A percentile compares a stretch with the other conserved stretches of the same genome.
phyloP scores from a whole-genome alignment of 2,113 vertebrate genomes.

The Cavia aperea region DNA sequence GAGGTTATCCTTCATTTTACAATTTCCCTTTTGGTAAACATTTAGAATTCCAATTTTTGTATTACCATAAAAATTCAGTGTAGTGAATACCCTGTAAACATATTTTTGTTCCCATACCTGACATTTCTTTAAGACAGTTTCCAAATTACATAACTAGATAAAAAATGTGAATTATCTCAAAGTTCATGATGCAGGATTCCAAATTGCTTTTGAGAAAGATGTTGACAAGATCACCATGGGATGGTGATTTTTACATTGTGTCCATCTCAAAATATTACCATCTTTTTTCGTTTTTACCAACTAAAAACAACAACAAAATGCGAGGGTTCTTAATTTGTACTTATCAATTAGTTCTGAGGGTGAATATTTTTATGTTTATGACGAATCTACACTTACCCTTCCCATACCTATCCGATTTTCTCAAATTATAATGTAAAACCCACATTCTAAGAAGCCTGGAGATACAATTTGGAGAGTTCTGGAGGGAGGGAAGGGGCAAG shows the following conservation, averaged over 20 bases:
- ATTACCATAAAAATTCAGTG: conserved; percentile 6
- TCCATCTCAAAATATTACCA: not conserved
- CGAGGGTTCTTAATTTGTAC: not conserved
- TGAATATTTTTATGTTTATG: not conserved
- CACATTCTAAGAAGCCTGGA: not conserved
- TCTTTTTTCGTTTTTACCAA: conserved; percentile 22
- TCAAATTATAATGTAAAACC: not conserved
- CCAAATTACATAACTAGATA: not conserved
- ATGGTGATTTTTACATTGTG: not conserved
- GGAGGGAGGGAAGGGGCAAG: too few relatives aligned
- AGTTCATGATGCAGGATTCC: not conserved
- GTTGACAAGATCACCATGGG: not conserved
- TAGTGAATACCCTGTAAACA: not conserved
- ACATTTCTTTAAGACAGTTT: conserved; percentile 16
- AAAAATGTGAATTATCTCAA: conserved; percentile 41
- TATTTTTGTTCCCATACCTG: not conserved
- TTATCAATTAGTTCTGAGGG: not conserved
- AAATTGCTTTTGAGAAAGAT: conserved; percentile 21
- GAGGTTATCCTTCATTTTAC: not conserved
- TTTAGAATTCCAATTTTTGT: not conserved
- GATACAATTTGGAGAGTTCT: not conserved
- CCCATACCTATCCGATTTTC: not conserved
- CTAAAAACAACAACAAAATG: not conserved
- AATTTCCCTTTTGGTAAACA: not conserved
- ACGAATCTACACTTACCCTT: not conserved